These are phyloP conservation scores for Ivindomyrus marchei DNA, from an alignment of 2,113 vertebrate genomes.

Conservation along the genomic window DNA sequence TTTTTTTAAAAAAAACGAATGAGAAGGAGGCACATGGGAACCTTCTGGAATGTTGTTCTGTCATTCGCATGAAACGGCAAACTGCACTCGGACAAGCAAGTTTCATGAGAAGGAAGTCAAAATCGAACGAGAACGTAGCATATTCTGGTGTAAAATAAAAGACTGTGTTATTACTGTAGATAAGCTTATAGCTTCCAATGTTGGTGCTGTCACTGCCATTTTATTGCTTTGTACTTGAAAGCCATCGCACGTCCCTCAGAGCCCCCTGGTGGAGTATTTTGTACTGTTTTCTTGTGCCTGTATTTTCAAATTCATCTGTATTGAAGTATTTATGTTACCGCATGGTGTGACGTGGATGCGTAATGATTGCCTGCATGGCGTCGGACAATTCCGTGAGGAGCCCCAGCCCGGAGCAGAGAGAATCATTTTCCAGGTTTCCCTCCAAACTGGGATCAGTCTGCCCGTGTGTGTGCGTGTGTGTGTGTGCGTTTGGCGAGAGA, in stretches of 20 bases:
- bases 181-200: slow-evolving; percentile 38
- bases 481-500: neutral
- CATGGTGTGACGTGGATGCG: slow-evolving; percentile 56
- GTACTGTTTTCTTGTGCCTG: slow-evolving; percentile 44
- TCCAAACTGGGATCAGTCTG: neutral
- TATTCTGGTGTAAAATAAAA: slow-evolving; percentile 56
- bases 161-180: slow-evolving; percentile 57
- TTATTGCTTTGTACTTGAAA: slow-evolving; percentile 43
- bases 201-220: slow-evolving; percentile 41
- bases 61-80: neutral
- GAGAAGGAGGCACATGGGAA: neutral
- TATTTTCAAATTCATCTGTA: slow-evolving; percentile 47
- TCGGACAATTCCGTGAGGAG: slow-evolving; percentile 34
- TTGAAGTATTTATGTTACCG: slow-evolving; percentile 60
- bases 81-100: slow-evolving; percentile 31
- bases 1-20: neutral
- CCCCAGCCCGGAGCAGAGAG: neutral
- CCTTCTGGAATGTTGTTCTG: slow-evolving; percentile 8
- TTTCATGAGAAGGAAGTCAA: slow-evolving; percentile 33
- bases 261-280: slow-evolving; percentile 57
- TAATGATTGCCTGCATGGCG: slow-evolving; percentile 22
- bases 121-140: slow-evolving; percentile 30
- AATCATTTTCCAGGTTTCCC: neutral
- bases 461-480: neutral
- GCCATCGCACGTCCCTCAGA: slow-evolving; percentile 35